Evolutionary conservation across 2,797 vertebrate genomes (phyloP), one percentile per base, ranked within the genome.

Genomic region (Acanthurus leucopareius): DNA sequence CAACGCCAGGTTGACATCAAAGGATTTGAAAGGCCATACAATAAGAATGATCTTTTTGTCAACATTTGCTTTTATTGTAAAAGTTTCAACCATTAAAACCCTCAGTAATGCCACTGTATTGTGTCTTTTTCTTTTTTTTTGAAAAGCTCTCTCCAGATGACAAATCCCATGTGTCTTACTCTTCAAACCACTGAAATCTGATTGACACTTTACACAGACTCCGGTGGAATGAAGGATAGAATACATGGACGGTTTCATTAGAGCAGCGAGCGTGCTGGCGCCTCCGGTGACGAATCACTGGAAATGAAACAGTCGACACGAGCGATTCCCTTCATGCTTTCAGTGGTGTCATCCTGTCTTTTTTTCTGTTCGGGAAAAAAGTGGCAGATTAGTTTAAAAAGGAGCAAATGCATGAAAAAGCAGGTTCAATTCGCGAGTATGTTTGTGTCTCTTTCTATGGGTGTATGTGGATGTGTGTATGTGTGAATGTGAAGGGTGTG

Each of bases 171-270:
- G 97, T 86, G 94, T 97, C 95, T 95, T 97, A 97, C 94, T 93
- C 97, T 98, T 98, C 98, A 99, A 94, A 92, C 97, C 97, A 98
- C 97, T 97, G 98, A 98, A 98, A 98, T 99, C 97, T 99, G 98
- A 96, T 96, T 97, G 87, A 86, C 89, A 95, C 95, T 79, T 62
- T 90, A 96, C 91, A 99, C 98, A 99, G 98, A 99, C 98, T 99
- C 97, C 98, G 97, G 97, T 99, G 97, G 97, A 98, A 99, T 99
- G 98, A 99, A 99, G 98, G 98, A 98, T 97, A 98, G 95, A 93
- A 96, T 79, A 92, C 96, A 96, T 95, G 95, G 97, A 97, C 86
- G 3, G 93, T 92, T 94, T 95, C 95, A 76, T 61, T 77, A 73
- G 68, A 72, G 77, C 45, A 20, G 54, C 6, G 32, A 72, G 65